Percentiles rank a stretch among this genome's conserved stretches.
phyloP scores from a whole-genome alignment of 2,113 vertebrate species.

The Psittacula cyanocephala region DNA sequence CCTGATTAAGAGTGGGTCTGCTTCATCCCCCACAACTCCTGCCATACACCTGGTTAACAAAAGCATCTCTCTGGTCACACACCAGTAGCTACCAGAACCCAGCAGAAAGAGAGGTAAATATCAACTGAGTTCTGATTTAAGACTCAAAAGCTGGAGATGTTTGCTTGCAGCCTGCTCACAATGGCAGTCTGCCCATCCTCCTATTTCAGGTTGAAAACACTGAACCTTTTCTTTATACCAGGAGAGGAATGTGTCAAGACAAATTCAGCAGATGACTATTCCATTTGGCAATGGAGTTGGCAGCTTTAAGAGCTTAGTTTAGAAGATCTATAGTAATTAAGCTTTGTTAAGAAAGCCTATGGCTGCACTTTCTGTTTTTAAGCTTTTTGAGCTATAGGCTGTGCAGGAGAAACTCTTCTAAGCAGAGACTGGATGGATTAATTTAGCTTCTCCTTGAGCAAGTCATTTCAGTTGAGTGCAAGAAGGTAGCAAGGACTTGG shows the following conservation, averaged over 20 bases:
- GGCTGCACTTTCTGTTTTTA: not conserved
- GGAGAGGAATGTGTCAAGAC: not conserved
- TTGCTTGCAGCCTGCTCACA: not conserved
- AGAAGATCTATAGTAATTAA: not conserved
- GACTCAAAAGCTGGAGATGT: not conserved
- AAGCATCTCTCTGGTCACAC: not conserved
- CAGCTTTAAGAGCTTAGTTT: not conserved
- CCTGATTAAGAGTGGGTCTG: not conserved
- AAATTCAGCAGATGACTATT: not conserved
- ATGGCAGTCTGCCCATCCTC: not conserved
- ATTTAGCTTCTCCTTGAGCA: not conserved
- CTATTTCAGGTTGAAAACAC: not conserved
- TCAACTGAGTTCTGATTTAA: not conserved
- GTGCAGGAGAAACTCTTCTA: not conserved
- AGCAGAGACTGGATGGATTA: not conserved
- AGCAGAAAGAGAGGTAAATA: not conserved
- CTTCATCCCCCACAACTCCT: not conserved
- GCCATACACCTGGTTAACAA: not conserved
- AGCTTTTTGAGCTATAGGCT: not conserved
- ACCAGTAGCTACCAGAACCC: not conserved
- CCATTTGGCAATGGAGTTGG: not conserved
- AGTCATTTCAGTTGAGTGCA: not conserved
- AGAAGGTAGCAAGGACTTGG: not conserved
- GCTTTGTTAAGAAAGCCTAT: not conserved
- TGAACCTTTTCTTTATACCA: not conserved